Base-by-base conservation (phyloP, 1,140 invertebrate genomes). In the Heliothis subflexa region DNA sequence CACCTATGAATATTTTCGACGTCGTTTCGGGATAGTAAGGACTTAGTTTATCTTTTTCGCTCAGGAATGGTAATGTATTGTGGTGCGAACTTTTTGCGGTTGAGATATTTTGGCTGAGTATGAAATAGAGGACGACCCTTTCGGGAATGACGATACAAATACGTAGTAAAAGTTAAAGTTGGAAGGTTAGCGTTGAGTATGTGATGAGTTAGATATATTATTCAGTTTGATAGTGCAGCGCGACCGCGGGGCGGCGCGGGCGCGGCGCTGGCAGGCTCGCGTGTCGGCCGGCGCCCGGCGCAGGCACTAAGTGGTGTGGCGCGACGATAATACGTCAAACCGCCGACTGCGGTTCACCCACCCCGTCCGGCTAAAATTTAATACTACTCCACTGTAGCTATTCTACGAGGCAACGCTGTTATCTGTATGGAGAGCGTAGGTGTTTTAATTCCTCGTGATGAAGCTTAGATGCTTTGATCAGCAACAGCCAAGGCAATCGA, bases 271-370 rank as follows among this genome's bases (percentile, higher is more conserved):
- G 45, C 66, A 70, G 70, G 77, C 70, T 79, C 68, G 47, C 70
- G 52, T 74, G 78, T 73, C 55, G 73, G 77, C 66, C 54, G 78
- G 78, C 77, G 83, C 70, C 74, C 62, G 71, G 77, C 74, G 78
- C 79, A 81, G 78, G 81, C 78, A 81, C 84, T 89, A 90, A 91
- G 88, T 88, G 87, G 86, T 87, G 78, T 71, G 85, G 83, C 78
- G 83, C 88, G 84, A 88, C 82, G 87, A 87, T 91, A 90, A 89
- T 92, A 89, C 83, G 90, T 88, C 88, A 92, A 90, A 90, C 87
- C 90, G 83, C 89, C 83, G 81, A 71, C 86, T 90, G 89, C 83
- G 90, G 88, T 86, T 75, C 78, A 78, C 80, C 84, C 83, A 81
- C 70, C 79, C 85, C 78, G 80, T 57, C 79, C 81, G 79, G 79